phyloP scores from a whole-genome alignment of 2,888 invertebrate genomes.

The Drosophila quasianomalipes region DNA sequence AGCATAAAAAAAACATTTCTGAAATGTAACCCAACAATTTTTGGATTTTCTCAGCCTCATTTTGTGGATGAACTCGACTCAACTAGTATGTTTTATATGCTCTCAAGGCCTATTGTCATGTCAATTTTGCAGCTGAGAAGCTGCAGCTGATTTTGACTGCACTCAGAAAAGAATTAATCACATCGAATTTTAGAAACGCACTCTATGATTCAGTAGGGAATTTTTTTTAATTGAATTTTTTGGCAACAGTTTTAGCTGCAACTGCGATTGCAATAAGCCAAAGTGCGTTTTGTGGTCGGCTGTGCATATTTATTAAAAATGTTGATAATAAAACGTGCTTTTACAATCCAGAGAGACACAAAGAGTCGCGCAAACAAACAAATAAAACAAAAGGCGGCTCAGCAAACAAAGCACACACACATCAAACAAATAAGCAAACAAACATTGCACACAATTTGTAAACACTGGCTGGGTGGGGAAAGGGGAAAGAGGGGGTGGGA shows the following conservation, averaged over 20 bases:
- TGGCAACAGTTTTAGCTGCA: slow-evolving; percentile 55
- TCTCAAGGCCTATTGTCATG: not conserved
- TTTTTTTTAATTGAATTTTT: not conserved
- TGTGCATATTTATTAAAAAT: slow-evolving; percentile 65
- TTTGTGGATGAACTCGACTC: not conserved
- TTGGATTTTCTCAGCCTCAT: not conserved
- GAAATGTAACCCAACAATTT: slow-evolving; percentile 39
- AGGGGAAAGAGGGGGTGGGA: not conserved
- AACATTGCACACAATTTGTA: slow-evolving; percentile 66
- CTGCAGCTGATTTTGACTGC: slow-evolving; percentile 1
- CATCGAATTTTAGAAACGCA: not conserved
- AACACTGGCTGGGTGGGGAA: slow-evolving; percentile 34
- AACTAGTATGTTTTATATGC: not conserved
- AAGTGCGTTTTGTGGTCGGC: slow-evolving; percentile 71
- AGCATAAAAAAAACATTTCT: slow-evolving; percentile 3
- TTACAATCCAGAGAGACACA: slow-evolving; percentile 3
- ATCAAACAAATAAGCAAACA: slow-evolving; percentile 36
- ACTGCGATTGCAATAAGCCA: slow-evolving; percentile 72
- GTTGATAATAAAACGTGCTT: slow-evolving; percentile 42
- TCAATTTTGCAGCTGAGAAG: slow-evolving; percentile 1
- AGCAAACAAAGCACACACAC: slow-evolving; percentile 2
- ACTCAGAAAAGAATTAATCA: not conserved
- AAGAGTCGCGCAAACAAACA: slow-evolving; percentile 8
- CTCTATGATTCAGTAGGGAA: not conserved
- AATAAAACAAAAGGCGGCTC: slow-evolving; percentile 11